These are phyloP conservation scores for Lepus oiostolus DNA, from an alignment of 2,797 vertebrate genomes.

Conservation along the genomic window DNA sequence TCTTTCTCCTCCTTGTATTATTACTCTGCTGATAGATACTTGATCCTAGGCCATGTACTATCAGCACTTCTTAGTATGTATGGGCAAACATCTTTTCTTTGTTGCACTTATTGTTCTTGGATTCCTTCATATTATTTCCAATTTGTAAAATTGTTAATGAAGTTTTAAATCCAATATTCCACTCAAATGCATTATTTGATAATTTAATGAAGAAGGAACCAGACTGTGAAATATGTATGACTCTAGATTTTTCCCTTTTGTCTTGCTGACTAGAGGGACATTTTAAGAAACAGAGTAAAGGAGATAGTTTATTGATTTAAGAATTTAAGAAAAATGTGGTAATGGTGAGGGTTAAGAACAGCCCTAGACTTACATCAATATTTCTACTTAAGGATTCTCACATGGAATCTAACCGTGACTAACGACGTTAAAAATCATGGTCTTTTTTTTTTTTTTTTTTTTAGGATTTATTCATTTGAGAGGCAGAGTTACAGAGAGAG, in stretches of 20 bases:
- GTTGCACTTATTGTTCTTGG: not conserved
- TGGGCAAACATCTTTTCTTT: not conserved
- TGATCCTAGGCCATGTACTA: not conserved
- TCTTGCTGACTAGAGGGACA: not conserved
- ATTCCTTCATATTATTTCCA: conserved; percentile 2
- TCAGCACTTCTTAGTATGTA: not conserved
- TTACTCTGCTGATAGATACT: not conserved
- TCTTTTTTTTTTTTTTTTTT: too few species aligned
- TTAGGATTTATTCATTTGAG: too few species aligned
- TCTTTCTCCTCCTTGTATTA: not conserved
- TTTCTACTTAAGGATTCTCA: not conserved
- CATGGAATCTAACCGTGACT: not conserved
- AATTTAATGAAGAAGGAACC: conserved; percentile 20
- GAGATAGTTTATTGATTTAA: conserved; percentile 28
- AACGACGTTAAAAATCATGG: not conserved
- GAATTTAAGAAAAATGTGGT: conserved; percentile 23
- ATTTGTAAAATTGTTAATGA: conserved; percentile 20
- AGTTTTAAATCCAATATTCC: not conserved
- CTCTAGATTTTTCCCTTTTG: not conserved
- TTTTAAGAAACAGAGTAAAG: not conserved
- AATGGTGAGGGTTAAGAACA: not conserved
- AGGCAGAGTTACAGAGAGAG: too few species aligned
- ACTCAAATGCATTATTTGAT: conserved; percentile 46
- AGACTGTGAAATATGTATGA: not conserved
- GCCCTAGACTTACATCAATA: not conserved